Percentiles rank a stretch among this genome's conserved stretches.
phyloP scores from a whole-genome alignment of 1,140 invertebrate genomes.

The Brachionus paranguensis region DNA sequence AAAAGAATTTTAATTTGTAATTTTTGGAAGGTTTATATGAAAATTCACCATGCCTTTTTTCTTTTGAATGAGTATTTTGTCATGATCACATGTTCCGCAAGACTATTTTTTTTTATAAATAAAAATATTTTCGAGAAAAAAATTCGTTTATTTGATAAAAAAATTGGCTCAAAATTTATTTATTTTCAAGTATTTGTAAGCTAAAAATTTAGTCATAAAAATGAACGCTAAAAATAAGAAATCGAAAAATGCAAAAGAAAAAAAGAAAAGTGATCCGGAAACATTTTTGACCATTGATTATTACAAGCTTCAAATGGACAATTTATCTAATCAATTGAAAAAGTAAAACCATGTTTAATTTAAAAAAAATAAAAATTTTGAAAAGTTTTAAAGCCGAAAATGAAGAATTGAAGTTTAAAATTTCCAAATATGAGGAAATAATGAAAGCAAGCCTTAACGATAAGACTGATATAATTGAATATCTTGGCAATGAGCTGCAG shows the following conservation, averaged over 20 bases:
- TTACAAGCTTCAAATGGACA: not conserved
- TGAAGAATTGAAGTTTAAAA: not conserved
- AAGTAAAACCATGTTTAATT: not conserved
- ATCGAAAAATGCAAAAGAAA: not conserved
- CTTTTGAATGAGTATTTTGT: too few relatives aligned
- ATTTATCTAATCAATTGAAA: not conserved
- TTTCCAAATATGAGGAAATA: slow-evolving; percentile 4
- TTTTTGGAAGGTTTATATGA: too few relatives aligned
- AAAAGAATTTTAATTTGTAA: too few relatives aligned
- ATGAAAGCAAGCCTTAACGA: not conserved
- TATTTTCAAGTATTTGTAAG: not conserved
- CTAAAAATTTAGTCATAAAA: not conserved
- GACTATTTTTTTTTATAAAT: too few relatives aligned
- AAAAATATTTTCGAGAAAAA: not conserved
- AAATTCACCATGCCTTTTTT: too few relatives aligned
- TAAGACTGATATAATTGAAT: slow-evolving; percentile 19
- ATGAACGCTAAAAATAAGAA: not conserved
- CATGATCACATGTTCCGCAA: too few relatives aligned
- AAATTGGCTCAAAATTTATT: not conserved
- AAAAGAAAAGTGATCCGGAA: not conserved
- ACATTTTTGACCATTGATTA: slow-evolving; percentile 5
- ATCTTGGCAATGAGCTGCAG: not conserved
- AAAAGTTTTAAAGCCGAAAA: not conserved
- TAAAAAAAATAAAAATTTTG: not conserved
- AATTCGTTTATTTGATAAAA: not conserved